These are phyloP conservation scores for Formica selysi DNA, from an alignment of 1,140 invertebrate species.

Conservation along the genomic window DNA sequence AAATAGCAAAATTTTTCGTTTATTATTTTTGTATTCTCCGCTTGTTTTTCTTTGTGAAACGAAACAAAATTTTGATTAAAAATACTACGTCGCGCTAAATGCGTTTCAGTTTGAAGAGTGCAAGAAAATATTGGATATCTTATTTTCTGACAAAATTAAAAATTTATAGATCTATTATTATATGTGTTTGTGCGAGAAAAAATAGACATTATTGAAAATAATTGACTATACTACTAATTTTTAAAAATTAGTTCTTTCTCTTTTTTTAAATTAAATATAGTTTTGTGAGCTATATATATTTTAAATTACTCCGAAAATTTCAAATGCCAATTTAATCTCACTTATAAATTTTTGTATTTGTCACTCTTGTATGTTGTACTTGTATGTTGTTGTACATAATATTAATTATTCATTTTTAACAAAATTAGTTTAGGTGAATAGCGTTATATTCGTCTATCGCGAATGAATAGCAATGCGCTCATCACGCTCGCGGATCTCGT, in stretches of 20 bases:
- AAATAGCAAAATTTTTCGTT: conserved; percentile 21
- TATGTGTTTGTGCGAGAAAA: no score
- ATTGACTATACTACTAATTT: neutral
- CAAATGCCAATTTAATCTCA: neutral
- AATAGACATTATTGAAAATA: neutral
- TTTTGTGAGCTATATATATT: neutral
- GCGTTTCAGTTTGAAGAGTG: neutral
- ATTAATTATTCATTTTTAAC: neutral
- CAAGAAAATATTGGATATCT: neutral
- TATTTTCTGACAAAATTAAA: neutral
- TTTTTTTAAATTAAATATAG: neutral
- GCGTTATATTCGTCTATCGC: neutral
- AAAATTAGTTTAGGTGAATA: neutral
- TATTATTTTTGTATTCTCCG: neutral
- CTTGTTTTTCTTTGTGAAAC: neutral
- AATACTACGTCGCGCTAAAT: conserved; percentile 1
- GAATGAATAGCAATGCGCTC: neutral
- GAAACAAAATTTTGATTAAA: neutral
- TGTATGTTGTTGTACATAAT: neutral
- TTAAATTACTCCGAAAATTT: neutral
- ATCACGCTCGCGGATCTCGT: neutral
- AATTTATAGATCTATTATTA: neutral
- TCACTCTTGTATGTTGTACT: neutral
- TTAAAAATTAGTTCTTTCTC: neutral
- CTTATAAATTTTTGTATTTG: neutral